phyloP scores from a whole-genome alignment of 37 sponge, comb jelly and placozoan species.

The Agelas oroides region DNA sequence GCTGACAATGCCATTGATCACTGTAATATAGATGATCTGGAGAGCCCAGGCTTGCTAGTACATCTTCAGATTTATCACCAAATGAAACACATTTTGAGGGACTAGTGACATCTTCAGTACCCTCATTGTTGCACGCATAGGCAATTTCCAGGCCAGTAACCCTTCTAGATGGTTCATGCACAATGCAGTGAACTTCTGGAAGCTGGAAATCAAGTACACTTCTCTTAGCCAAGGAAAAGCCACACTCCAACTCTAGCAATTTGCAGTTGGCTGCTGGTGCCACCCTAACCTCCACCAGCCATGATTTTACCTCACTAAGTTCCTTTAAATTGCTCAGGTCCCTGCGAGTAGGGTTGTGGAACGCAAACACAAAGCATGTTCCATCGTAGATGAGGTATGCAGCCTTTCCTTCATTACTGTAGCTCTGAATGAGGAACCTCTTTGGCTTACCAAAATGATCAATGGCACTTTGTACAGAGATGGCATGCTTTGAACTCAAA shows the following conservation, averaged over 20 bases:
- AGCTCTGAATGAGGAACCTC: not conserved
- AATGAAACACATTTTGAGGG: not conserved
- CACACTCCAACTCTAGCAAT: not conserved
- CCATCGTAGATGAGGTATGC: slow-evolving; percentile 15
- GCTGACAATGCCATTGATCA: not conserved
- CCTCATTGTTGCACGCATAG: not conserved
- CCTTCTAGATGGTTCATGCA: not conserved
- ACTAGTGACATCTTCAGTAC: not conserved
- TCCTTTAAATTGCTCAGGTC: slow-evolving; percentile 1
- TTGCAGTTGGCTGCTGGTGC: not conserved
- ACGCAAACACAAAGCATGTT: slow-evolving; percentile 13
- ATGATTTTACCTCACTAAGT: not conserved
- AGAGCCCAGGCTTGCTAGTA: not conserved
- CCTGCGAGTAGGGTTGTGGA: not conserved
- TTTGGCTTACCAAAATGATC: not conserved
- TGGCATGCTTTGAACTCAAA: not conserved
- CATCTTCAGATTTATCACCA: slow-evolving; percentile 13
- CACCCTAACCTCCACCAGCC: not conserved
- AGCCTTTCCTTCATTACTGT: not conserved
- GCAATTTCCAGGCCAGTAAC: slow-evolving; percentile 1
- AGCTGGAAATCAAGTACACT: not conserved
- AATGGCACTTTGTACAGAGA: not conserved
- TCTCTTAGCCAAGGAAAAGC: not conserved
- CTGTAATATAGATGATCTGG: slow-evolving; percentile 22
- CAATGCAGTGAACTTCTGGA: slow-evolving; percentile 1